Conservation (phyloP, 1,140 invertebrate genomes). For the Geopemphigus sp. region DNA sequence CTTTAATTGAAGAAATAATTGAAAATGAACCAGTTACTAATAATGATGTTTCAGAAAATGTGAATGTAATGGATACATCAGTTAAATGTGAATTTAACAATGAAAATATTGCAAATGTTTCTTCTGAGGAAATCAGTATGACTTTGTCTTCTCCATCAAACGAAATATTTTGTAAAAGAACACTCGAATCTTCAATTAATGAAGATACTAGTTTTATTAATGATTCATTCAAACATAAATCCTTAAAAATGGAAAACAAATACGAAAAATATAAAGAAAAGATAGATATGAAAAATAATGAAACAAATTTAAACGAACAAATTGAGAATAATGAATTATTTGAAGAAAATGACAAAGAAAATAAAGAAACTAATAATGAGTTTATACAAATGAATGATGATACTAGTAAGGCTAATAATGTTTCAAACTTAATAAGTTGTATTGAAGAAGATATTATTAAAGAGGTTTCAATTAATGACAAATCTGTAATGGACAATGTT, state of each 20-base stretch:
- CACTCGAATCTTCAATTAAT: neutral
- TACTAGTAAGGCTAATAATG: neutral
- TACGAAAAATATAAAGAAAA: neutral
- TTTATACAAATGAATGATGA: neutral
- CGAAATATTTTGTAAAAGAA: too few relatives aligned
- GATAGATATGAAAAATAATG: neutral
- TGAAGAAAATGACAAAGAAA: neutral
- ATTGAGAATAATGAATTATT: neutral
- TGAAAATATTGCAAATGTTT: neutral
- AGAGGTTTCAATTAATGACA: neutral
- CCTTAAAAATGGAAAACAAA: neutral
- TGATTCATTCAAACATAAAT: neutral
- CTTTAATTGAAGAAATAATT: neutral
- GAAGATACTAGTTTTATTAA: neutral
- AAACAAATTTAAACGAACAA: neutral
- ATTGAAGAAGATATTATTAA: neutral
- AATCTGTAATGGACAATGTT: neutral
- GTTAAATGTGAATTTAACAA: neutral
- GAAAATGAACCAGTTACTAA: neutral
- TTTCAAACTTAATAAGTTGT: neutral
- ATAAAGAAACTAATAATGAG: neutral
- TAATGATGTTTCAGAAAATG: neutral
- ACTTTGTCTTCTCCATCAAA: neutral
- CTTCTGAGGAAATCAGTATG: neutral
- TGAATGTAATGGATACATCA: conserved; percentile 24